Evolutionary conservation across 2,888 invertebrate genomes (phyloP).

Genomic region (Tipula confusa): DNA sequence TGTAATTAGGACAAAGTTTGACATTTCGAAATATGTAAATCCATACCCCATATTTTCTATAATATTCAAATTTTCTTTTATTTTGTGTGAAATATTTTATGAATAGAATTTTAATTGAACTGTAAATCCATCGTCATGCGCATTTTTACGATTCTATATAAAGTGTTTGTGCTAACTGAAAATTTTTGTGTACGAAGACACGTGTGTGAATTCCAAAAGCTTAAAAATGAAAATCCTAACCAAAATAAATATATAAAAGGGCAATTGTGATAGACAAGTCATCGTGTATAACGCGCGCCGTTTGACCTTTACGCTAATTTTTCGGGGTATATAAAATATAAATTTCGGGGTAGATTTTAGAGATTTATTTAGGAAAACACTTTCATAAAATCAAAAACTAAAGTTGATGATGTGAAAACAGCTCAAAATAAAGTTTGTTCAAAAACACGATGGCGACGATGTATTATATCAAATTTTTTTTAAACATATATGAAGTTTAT

Average conservation of each 20-base stretch:
- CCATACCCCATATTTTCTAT: neutral
- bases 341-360: neutral
- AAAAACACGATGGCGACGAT: neutral
- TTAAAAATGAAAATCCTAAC: neutral
- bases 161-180: neutral
- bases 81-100: neutral
- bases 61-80: neutral
- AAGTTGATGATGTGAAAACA: neutral
- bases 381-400: neutral
- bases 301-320: neutral
- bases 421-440: neutral
- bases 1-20: neutral
- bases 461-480: neutral
- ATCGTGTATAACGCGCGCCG: neutral
- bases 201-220: neutral
- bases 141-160: neutral
- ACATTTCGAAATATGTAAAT: neutral
- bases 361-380: neutral
- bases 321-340: neutral
- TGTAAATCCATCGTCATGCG: neutral
- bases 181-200: neutral
- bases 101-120: constrained; percentile 3
- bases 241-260: neutral
- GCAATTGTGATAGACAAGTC: neutral
- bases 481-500: neutral